Base-by-base conservation (phyloP, 2,113 vertebrate species). In the Montifringilla adamsi region DNA sequence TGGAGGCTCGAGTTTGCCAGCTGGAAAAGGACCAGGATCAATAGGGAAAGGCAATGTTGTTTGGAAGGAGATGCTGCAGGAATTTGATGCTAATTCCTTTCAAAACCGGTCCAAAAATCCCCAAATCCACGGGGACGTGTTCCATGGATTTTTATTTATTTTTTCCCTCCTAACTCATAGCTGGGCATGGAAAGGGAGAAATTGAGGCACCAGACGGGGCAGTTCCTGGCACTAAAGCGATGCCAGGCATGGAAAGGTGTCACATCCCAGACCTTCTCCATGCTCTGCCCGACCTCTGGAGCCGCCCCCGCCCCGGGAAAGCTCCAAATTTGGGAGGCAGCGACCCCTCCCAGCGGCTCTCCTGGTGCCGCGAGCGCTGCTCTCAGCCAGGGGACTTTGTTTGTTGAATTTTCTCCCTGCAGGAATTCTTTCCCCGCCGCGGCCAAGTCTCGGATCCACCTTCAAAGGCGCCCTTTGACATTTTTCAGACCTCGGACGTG, bases 391-490 rank as follows among this genome's bases (percentile, higher is more conserved):
- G 49, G 49, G 3, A 70, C 43, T 82, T 37, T 49, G 82, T 90
- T 93, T 95, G 90, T 94, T 81, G 90, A 93, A 56, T 58, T 95
- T 91, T 37, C 89, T 93, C 60, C 80, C 84, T 39, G 73, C 84
- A 87, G 94, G 95, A 96, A 96, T 94, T 92, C 62, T 53, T 47
- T 7, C 18, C 39, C 1, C 2, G 12, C 30, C 0, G 7, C 3
- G 5, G 63, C 94, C 86, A 72, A 89, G 64, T 74, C 68, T 67
- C 2, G 0, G 73, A 87, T 59, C 73, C 74, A 81, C 91, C 93
- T 86, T 94, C 93, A 94, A 89, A 96, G 87, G 12, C 16, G 9
- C 23, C 89, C 79, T 92, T 80, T 91, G 2, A 55, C 15, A 22
- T 28, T 39, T 58, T 10, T 6, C 70, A 63, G 26, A 13, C 6